Conservation (phyloP, 2,888 invertebrate genomes). For the Caenorhabditis panamensis region DNA sequence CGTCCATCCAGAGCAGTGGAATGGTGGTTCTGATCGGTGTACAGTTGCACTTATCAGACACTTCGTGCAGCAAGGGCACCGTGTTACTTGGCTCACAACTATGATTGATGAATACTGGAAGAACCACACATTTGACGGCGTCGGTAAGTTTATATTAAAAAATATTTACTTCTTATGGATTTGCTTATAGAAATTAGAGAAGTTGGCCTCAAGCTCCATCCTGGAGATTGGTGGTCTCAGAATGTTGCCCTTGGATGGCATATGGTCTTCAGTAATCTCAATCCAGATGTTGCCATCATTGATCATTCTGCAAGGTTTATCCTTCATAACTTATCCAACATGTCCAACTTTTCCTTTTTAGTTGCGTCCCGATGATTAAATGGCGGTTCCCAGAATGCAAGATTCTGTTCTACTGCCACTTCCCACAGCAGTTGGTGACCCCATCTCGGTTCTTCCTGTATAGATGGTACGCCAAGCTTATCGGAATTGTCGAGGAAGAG, state of each 20-base stretch:
- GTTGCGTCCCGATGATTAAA: slow-evolving; percentile 80
- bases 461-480: slow-evolving; percentile 79
- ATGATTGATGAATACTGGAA: slow-evolving; percentile 81
- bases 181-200: slow-evolving; percentile 74
- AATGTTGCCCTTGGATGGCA: slow-evolving; percentile 80
- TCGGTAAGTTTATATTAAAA: slow-evolving; percentile 68
- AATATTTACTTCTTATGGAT: neutral
- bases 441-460: slow-evolving; percentile 80
- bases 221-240: slow-evolving; percentile 81
- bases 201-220: slow-evolving; percentile 76
- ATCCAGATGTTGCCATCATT: slow-evolving; percentile 79
- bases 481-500: slow-evolving; percentile 81
- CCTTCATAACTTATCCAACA: neutral
- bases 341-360: slow-evolving; percentile 41
- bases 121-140: slow-evolving; percentile 76
- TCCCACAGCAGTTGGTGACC: slow-evolving; percentile 80
- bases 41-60: slow-evolving; percentile 79
- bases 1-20: slow-evolving; percentile 81
- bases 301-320: slow-evolving; percentile 79
- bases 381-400: slow-evolving; percentile 79
- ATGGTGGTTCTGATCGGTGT: slow-evolving; percentile 81
- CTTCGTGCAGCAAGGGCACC: slow-evolving; percentile 72
- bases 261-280: slow-evolving; percentile 73
- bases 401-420: slow-evolving; percentile 80
- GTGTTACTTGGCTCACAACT: slow-evolving; percentile 80